Base-by-base conservation (phyloP, 2,113 vertebrate species). In the Chionis minor region DNA sequence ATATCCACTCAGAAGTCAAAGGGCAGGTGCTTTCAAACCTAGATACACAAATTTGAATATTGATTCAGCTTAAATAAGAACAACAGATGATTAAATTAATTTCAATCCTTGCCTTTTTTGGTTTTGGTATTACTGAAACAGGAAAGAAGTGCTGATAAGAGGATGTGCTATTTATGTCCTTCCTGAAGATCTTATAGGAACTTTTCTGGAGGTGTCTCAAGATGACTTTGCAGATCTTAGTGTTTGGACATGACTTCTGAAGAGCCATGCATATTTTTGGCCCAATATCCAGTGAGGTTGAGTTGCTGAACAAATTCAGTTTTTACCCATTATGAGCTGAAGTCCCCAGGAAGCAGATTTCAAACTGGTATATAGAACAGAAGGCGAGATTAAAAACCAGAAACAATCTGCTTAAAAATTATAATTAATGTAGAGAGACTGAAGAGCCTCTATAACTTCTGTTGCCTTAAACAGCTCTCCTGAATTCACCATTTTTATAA, bases 311-410 rank as follows among this genome's bases (percentile, higher is more conserved):
- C 38, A 86, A 86, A 62, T 42, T 90, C 49, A 90, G 4, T 70
- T 27, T 91, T 90, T 85, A 80, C 40, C 26, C 23, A 27, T 78
- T 86, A 70, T 33, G 11, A 86, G 26, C 38, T 91, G 27, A 81
- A 91, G 56, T 72, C 30, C 72, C 59, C 42, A 92, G 69, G 93
- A 90, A 88, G 40, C 86, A 88, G 70, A 90, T 88, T 95, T 96
- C 42, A 90, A 86, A 77, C 28, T 62, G 11, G 24, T 70, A 45
- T 66, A 32, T 69, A 54, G 49, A 94, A 92, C 86, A 97, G 94
- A 95, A 96, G 92, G 86, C 0, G 0, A 95, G 69, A 87, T 81
- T 74, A 72, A 92, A 85, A 85, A 32, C 6, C 10, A 77, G 49
- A 94, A 62, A 5, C 65, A 90, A 62, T 91, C 81, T 88, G 82